These are phyloP conservation scores for Lobophora halterata DNA, from an alignment of 2,888 invertebrate genomes.

Conservation along the genomic window DNA sequence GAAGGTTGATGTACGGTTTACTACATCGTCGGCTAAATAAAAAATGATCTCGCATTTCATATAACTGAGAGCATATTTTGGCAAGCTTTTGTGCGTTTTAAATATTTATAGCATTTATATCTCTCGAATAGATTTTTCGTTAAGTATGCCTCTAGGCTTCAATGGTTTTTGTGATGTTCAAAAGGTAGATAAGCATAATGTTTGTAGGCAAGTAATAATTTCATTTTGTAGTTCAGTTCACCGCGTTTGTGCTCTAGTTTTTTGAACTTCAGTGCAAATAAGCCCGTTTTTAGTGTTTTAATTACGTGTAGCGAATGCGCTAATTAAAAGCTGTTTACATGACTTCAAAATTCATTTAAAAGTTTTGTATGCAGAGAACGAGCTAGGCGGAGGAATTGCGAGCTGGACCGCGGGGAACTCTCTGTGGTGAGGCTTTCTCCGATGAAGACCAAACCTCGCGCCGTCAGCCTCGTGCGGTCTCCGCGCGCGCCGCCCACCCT, in stretches of 20 bases:
- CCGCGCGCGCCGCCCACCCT: conserved; percentile 88
- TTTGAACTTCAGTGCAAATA: too few species aligned
- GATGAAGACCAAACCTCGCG: conserved; percentile 54
- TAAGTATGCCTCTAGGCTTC: too few species aligned
- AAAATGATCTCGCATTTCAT: conserved; percentile 19
- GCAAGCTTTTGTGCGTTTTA: conserved; percentile 8
- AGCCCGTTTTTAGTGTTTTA: conserved; percentile 1
- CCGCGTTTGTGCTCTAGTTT: too few species aligned
- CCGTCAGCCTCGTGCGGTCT: conserved; percentile 75
- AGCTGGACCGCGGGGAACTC: conserved; percentile 90
- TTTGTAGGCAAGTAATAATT: too few species aligned
- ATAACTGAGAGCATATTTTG: conserved; percentile 15
- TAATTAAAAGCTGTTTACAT: neutral
- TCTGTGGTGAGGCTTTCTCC: conserved; percentile 87
- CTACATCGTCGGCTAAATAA: conserved; percentile 16
- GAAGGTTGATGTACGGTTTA: conserved; percentile 18
- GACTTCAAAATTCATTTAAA: neutral
- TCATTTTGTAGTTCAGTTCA: too few species aligned
- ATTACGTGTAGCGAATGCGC: neutral
- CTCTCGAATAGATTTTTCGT: too few species aligned
- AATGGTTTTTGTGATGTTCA: too few species aligned
- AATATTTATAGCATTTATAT: conserved; percentile 15
- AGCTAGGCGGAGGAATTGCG: conserved; percentile 89
- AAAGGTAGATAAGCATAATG: too few species aligned
- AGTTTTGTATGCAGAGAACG: conserved; percentile 82